phyloP scores from a whole-genome alignment of 2,888 invertebrate genomes.

The Campoletis raptor region DNA sequence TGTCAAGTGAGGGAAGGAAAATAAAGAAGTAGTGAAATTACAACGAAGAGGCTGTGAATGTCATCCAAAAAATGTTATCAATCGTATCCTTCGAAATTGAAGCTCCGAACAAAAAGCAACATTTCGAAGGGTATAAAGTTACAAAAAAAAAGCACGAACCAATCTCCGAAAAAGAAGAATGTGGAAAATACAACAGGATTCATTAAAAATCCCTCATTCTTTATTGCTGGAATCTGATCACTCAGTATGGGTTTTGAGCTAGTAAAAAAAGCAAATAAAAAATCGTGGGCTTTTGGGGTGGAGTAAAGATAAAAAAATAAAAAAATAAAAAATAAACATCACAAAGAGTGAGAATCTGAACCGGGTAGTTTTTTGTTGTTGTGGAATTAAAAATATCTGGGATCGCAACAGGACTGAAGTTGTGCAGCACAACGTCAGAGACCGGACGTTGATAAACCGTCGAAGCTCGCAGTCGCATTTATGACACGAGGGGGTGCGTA shows the following conservation, averaged over 20 bases:
- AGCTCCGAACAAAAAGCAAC: neutral
- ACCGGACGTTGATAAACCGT: slow-evolving; percentile 65
- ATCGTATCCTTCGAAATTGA: neutral
- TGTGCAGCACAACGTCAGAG: slow-evolving; percentile 22
- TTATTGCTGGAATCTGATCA: neutral
- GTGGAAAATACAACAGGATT: neutral
- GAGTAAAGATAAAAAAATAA: neutral
- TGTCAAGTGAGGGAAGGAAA: neutral
- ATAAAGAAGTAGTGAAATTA: neutral
- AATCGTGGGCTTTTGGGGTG: neutral
- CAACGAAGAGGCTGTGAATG: neutral
- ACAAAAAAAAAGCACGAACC: neutral
- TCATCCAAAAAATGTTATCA: neutral
- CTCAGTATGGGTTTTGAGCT: neutral
- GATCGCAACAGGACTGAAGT: slow-evolving; percentile 37
- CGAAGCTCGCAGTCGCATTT: slow-evolving; percentile 57
- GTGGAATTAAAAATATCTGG: neutral
- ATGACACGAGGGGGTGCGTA: slow-evolving; percentile 60
- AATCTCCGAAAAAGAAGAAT: neutral
- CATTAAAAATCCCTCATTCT: neutral
- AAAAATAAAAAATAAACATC: neutral
- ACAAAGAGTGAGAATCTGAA: neutral
- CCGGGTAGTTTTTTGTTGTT: neutral
- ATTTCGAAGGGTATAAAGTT: neutral
- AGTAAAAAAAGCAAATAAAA: neutral